phyloP scores from a whole-genome alignment of 1,140 invertebrate species.

The Geopemphigus sp. region DNA sequence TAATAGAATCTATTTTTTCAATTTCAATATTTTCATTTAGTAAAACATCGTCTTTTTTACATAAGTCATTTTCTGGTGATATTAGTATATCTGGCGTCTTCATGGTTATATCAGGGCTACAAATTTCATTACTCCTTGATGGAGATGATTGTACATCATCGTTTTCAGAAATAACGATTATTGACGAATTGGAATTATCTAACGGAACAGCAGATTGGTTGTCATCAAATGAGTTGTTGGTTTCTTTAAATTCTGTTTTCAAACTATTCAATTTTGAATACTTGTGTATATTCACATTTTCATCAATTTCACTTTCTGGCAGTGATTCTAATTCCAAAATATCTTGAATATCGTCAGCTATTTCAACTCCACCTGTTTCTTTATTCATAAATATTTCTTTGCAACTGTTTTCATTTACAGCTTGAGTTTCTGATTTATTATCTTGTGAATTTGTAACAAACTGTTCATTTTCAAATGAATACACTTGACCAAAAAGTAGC shows the following conservation, averaged over 20 bases:
- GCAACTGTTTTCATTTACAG: not conserved
- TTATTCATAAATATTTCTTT: not conserved
- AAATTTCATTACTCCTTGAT: too few species aligned
- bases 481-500: slow-evolving; percentile 29
- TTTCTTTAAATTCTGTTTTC: not conserved
- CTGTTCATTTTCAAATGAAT: slow-evolving; percentile 18
- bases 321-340: slow-evolving; percentile 30
- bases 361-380: not conserved
- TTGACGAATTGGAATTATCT: not conserved
- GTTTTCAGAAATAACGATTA: not conserved
- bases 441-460: too few species aligned
- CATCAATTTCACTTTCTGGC: slow-evolving; percentile 29
- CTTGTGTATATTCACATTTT: not conserved
- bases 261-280: not conserved
- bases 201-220: not conserved
- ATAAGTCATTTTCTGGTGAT: not conserved
- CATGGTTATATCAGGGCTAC: too few species aligned
- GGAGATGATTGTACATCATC: not conserved
- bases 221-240: too few species aligned
- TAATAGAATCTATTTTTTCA: not conserved
- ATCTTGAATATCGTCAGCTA: slow-evolving; percentile 16
- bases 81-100: too few species aligned
- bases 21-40: not conserved
- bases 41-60: not conserved
- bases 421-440: not conserved